Conservation (phyloP, 2,888 invertebrate genomes). For the Drosophila cognata region DNA sequence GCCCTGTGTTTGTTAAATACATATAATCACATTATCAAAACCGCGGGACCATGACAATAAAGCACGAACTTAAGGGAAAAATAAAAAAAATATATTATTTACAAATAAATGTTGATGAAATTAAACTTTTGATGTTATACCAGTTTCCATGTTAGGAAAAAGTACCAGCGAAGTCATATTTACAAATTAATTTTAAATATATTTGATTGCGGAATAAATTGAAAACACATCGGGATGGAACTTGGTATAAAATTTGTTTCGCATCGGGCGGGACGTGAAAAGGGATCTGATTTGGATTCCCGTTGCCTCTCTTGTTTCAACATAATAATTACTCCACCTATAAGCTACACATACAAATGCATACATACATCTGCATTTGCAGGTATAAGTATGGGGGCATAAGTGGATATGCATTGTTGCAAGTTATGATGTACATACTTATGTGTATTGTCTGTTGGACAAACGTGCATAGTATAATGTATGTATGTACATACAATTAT, state of each 20-base stretch:
- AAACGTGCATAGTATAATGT: constrained; percentile 39
- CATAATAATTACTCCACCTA: constrained; percentile 3
- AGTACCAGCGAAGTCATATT: background rate
- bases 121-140: background rate
- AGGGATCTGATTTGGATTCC: background rate
- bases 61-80: background rate
- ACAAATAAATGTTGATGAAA: background rate
- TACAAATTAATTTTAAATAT: background rate
- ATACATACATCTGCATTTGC: constrained; percentile 3
- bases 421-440: background rate
- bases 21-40: background rate
- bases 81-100: background rate
- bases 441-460: constrained; percentile 6
- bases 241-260: background rate
- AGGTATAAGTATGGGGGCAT: background rate
- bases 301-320: constrained; percentile 5
- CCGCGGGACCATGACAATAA: constrained; percentile 4
- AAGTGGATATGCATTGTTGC: background rate
- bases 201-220: background rate
- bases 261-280: background rate
- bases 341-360: background rate
- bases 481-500: constrained; percentile 31
- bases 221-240: background rate
- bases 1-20: background rate
- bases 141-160: background rate